Conservation (phyloP, 2,888 invertebrate genomes). For the Idaea aversata region DNA sequence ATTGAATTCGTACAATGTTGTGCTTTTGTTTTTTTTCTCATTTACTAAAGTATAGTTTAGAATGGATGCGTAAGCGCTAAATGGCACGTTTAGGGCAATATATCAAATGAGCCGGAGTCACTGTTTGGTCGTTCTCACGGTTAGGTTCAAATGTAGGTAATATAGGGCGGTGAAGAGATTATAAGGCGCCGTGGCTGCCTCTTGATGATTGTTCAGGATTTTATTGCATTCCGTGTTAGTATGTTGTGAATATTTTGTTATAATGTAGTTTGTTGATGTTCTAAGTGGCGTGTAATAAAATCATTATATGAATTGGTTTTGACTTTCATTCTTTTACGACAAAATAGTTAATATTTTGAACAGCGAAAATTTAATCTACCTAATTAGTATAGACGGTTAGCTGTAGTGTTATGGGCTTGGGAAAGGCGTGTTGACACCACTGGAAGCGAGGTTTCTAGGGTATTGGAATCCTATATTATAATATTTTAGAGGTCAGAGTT, state of each 20-base stretch:
- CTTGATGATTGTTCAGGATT: slow-evolving; percentile 68
- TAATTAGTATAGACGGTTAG: too few relatives aligned
- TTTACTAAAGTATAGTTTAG: slow-evolving; percentile 77
- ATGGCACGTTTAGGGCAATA: slow-evolving; percentile 78
- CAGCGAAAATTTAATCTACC: background rate
- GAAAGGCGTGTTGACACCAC: too few relatives aligned
- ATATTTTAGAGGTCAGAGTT: too few relatives aligned
- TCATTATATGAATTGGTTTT: background rate
- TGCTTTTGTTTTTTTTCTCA: slow-evolving; percentile 79
- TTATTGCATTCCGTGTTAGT: slow-evolving; percentile 50
- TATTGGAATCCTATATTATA: too few relatives aligned
- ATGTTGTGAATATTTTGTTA: slow-evolving; percentile 25
- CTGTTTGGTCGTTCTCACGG: slow-evolving; percentile 72
- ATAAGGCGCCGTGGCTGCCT: slow-evolving; percentile 64
- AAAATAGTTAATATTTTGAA: background rate
- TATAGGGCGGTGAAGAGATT: slow-evolving; percentile 52
- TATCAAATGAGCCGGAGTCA: slow-evolving; percentile 73
- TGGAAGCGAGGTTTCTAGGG: too few relatives aligned
- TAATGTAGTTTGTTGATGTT: slow-evolving; percentile 11
- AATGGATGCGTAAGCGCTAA: slow-evolving; percentile 77
- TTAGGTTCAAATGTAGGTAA: slow-evolving; percentile 47
- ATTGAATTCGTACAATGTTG: slow-evolving; percentile 80
- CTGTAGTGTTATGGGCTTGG: too few relatives aligned
- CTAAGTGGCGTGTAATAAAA: slow-evolving; percentile 2
- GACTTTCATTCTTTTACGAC: background rate